A percentile compares a stretch with the other conserved stretches of the same genome.
phyloP scores from a whole-genome alignment of 2,113 vertebrate genomes.

The Todiramphus chloris region DNA sequence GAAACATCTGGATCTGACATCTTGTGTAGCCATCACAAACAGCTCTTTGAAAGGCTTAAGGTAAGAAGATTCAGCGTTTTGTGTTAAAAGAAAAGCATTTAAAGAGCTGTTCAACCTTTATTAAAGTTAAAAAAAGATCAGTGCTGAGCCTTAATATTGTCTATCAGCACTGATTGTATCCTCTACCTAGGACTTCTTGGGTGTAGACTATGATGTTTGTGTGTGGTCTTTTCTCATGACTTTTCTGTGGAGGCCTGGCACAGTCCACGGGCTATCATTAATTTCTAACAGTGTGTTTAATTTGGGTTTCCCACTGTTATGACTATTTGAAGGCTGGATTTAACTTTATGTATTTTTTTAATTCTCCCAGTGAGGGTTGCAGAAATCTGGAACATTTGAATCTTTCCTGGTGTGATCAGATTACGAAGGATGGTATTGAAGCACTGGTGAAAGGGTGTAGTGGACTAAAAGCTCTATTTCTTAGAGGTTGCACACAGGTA shows the following conservation, averaged over 20 bases:
- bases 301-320: conserved; percentile 64
- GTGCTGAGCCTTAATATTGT: not conserved
- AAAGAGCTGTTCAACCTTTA: conserved; percentile 3
- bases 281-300: conserved; percentile 62
- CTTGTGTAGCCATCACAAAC: conserved; percentile 93
- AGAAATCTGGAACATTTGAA: conserved; percentile 90
- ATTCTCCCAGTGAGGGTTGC: conserved; percentile 86
- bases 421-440: conserved; percentile 91
- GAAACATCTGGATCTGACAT: conserved; percentile 93
- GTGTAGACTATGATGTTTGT: not conserved
- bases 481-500: conserved; percentile 94
- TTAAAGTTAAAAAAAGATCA: not conserved
- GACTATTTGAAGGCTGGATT: conserved; percentile 65
- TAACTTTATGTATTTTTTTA: conserved; percentile 62
- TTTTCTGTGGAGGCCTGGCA: conserved; percentile 41
- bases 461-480: conserved; percentile 86
- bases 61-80: conserved; percentile 68
- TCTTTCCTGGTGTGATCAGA: conserved; percentile 94
- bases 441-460: conserved; percentile 88
- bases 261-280: conserved; percentile 35
- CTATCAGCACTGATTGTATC: not conserved
- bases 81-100: not conserved
- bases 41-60: conserved; percentile 93
- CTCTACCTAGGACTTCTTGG: not conserved
- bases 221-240: conserved; percentile 48